A percentile compares a stretch with the other conserved stretches of the same genome.
Evolutionary conservation across 2,113 vertebrate species (phyloP).

Genomic region (Barnardius zonarius): DNA sequence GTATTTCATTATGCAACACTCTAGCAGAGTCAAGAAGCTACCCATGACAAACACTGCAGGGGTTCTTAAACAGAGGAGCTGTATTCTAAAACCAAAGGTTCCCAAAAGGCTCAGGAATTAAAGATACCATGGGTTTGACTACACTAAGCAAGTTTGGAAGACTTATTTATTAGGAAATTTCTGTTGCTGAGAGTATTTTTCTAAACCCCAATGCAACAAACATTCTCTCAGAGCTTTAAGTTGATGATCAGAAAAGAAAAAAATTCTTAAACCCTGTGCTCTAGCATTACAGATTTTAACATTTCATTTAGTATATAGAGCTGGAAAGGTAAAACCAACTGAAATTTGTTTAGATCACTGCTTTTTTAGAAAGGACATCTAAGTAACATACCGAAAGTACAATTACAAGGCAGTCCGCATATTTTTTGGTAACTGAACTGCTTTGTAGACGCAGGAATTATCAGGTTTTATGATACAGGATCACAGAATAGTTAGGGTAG

Average conservation of each 20-base stretch:
- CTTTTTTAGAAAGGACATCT: neutral
- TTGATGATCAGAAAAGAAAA: neutral
- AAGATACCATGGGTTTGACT: neutral
- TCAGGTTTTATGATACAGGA: neutral
- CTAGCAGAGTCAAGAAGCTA: neutral
- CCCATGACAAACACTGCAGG: neutral
- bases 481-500: too few relatives aligned
- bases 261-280: neutral
- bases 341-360: neutral
- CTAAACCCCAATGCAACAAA: neutral
- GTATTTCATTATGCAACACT: rapidly evolving
- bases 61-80: neutral
- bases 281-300: neutral
- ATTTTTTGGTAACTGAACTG: neutral
- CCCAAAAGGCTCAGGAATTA: neutral
- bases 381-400: neutral
- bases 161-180: neutral
- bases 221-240: neutral
- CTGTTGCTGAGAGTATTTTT: neutral
- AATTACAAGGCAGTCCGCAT: neutral
- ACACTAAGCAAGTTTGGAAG: neutral
- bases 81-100: neutral
- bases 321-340: neutral
- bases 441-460: neutral
- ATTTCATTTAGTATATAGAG: neutral